Evolutionary conservation across 2,888 invertebrate genomes (phyloP).

Genomic region (Papilio protenor): DNA sequence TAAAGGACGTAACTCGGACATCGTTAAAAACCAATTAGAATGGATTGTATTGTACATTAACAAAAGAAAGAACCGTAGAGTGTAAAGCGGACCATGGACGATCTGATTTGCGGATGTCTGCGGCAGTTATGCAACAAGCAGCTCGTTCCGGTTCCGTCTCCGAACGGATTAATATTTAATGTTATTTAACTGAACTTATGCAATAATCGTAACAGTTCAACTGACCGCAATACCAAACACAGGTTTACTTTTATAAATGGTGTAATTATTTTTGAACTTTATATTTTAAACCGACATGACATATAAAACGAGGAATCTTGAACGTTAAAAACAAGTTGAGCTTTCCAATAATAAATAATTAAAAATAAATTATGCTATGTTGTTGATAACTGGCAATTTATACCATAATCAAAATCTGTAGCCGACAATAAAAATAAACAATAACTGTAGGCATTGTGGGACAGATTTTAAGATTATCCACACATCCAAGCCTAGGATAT

Average conservation of each 20-base stretch:
- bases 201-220: conserved; percentile 4
- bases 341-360: not conserved
- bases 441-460: not conserved
- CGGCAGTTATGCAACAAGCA: conserved; percentile 15
- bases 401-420: no score
- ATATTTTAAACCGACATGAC: not conserved
- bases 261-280: not conserved
- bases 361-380: no score
- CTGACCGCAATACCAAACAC: not conserved
- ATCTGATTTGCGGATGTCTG: conserved; percentile 25
- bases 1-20: not conserved
- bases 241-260: not conserved
- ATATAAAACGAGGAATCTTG: not conserved
- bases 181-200: conserved; percentile 21
- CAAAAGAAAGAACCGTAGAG: not conserved
- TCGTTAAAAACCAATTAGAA: conserved; percentile 26
- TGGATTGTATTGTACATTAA: conserved; percentile 21
- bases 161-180: conserved; percentile 1
- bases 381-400: no score
- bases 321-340: not conserved
- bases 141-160: not conserved
- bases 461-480: not conserved
- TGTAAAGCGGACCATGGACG: not conserved
- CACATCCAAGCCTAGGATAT: no score
- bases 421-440: no score